Base-by-base conservation (phyloP, 2,113 vertebrate genomes). In the Picathartes gymnocephalus region DNA sequence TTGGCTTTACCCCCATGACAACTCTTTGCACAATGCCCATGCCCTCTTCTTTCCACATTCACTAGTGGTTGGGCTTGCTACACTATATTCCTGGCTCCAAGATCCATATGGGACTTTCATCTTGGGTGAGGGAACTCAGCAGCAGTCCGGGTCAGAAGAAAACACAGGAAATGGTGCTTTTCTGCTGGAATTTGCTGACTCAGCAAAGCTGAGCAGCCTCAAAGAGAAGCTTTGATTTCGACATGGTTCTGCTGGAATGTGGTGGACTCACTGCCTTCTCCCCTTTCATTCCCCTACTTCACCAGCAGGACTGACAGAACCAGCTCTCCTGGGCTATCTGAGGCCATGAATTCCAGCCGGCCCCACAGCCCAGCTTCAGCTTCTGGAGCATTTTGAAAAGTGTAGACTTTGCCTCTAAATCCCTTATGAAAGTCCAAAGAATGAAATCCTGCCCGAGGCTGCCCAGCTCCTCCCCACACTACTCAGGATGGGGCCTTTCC, bases 381-480 rank as follows among this genome's bases (percentile, higher is more conserved):
- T 85, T 42, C 30, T 80, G 54, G 21, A 62, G 11, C 2, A 0
- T 57, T 85, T 58, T 61, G 37, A 35, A 65, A 77, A 88, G 37
- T 12, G 8, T 48, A 50, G 45, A 19, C 54, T 93, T 88, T 61
- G 28, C 25, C 72, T 95, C 62, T 30, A 70, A 82, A 70, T 42
- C 30, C 19, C 31, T 47, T 9, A 2, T 22, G 30, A 44, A 95
- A 84, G 51, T 94, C 68, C 53, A n/a, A 62, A 77, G 30, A 91
- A 10, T 0, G 0, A 61, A 85, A 65, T 48, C 48, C 23, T 68
- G 15, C 18, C 5, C 0, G 1, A 19, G 50, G 70, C 62, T 33
- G 27, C 48, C 40, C 66, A 40, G 53, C n/a, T 44, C 5, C 47
- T 69, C 45, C 64, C 61, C 13, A 4, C 5, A 2, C 18, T 1